phyloP scores from a whole-genome alignment of 2,888 invertebrate genomes.

The Heliconius aoede region DNA sequence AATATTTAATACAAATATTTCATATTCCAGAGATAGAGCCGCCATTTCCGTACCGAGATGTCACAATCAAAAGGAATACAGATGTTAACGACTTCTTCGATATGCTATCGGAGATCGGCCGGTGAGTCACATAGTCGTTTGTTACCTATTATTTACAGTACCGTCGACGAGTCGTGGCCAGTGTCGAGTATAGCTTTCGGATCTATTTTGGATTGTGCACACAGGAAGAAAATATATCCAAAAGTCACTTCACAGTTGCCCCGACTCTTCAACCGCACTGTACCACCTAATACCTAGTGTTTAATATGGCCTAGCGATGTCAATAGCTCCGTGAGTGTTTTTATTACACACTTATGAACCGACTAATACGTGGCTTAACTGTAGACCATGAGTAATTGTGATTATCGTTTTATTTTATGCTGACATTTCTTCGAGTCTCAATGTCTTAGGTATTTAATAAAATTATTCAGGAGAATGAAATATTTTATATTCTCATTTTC shows the following conservation, averaged over 20 bases:
- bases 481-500: too few relatives aligned
- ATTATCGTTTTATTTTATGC: constrained; percentile 5
- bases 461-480: background rate
- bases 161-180: background rate
- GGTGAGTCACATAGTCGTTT: constrained; percentile 84
- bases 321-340: constrained; percentile 18
- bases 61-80: constrained; percentile 90
- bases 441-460: background rate
- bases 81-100: constrained; percentile 95
- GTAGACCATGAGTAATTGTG: constrained; percentile 14
- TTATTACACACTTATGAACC: constrained; percentile 18
- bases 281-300: constrained; percentile 17
- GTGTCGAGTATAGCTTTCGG: too few relatives aligned
- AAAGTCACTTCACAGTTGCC: background rate
- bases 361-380: constrained; percentile 13
- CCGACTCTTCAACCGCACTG: background rate
- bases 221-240: too few relatives aligned
- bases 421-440: background rate
- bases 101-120: constrained; percentile 95
- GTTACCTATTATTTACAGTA: constrained; percentile 3
- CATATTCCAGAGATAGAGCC: constrained; percentile 91
- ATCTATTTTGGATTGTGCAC: too few relatives aligned
- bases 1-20: constrained; percentile 17
- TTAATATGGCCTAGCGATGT: constrained; percentile 17
- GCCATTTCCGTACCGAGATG: constrained; percentile 94